These are phyloP conservation scores for Eubucco bourcierii DNA, from an alignment of 2,113 vertebrate species.

Conservation along the genomic window DNA sequence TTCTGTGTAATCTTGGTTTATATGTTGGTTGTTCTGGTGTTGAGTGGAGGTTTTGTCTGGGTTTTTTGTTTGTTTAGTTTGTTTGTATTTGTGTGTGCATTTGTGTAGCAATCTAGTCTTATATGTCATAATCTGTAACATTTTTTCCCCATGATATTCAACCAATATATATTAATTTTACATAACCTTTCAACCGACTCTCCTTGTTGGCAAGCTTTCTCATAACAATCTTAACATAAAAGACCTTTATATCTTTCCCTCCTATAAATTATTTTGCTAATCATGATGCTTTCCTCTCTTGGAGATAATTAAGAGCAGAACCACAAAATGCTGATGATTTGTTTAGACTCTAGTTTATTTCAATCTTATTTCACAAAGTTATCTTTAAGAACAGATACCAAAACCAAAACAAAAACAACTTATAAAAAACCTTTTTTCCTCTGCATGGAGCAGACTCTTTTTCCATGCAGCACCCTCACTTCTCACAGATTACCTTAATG, in stretches of 20 bases:
- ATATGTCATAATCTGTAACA: neutral
- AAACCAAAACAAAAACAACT: neutral
- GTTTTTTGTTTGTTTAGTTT: neutral
- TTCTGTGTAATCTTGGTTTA: too few relatives aligned
- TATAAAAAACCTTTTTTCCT: neutral
- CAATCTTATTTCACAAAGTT: neutral
- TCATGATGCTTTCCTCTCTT: neutral
- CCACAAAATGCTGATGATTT: neutral
- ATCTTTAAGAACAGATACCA: neutral
- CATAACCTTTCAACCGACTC: neutral
- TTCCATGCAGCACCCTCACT: neutral
- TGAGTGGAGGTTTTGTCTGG: too few relatives aligned
- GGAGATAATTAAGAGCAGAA: neutral
- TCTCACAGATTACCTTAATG: neutral
- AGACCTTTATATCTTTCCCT: neutral
- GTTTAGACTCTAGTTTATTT: neutral
- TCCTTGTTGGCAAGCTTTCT: neutral
- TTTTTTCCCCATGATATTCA: neutral
- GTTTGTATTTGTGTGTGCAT: neutral
- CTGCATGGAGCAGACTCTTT: neutral
- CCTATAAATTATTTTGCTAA: neutral
- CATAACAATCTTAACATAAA: neutral
- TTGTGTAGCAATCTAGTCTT: neutral
- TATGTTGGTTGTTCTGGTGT: too few relatives aligned
- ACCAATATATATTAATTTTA: neutral